Conservation (phyloP, 2,113 vertebrate genomes). For the Cisticola juncidis region DNA sequence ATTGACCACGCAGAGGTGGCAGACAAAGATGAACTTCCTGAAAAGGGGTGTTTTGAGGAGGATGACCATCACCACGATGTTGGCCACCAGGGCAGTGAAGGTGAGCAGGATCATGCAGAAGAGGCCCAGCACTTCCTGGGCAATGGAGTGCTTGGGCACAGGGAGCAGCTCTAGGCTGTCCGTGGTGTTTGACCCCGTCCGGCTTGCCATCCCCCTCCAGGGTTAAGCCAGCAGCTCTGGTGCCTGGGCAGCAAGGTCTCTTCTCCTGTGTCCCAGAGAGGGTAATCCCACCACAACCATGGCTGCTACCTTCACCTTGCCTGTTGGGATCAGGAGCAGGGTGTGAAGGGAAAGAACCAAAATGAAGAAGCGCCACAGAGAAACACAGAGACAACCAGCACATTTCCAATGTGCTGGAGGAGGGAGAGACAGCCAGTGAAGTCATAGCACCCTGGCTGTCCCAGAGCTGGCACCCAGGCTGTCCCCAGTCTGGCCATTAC, state of each 20-base stretch:
- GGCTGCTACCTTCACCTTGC: neutral
- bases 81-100: constrained; percentile 83
- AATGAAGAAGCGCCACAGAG: neutral
- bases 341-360: neutral
- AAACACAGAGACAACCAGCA: neutral
- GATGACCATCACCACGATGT: constrained; percentile 82
- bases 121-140: constrained; percentile 78
- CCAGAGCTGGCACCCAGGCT: neutral
- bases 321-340: neutral
- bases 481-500: neutral
- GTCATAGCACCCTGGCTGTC: neutral
- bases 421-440: accelerated
- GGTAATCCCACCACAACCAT: neutral
- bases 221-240: neutral
- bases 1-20: constrained; percentile 89
- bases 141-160: constrained; percentile 48
- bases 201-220: constrained; percentile 45
- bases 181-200: constrained; percentile 45
- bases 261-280: neutral
- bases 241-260: neutral
- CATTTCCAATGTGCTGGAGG: neutral
- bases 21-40: constrained; percentile 87
- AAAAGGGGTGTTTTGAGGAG: constrained; percentile 86
- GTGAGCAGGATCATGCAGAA: constrained; percentile 86
- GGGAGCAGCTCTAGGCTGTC: constrained; percentile 48